These are phyloP conservation scores for Otis tarda DNA, from an alignment of 2,113 vertebrate species.

Conservation along the genomic window DNA sequence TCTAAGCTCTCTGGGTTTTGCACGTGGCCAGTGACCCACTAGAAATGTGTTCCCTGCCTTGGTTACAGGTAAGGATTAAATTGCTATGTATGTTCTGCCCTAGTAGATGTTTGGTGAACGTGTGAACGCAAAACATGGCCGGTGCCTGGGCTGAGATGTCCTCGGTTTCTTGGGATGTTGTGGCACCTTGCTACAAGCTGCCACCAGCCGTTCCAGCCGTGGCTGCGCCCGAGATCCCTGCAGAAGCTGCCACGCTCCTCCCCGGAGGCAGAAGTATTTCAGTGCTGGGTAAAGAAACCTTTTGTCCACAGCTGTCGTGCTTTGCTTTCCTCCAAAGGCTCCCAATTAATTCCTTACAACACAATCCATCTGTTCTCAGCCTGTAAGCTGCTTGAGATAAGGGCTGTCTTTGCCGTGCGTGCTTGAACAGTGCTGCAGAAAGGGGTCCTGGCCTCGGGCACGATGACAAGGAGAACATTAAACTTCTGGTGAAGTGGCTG, in stretches of 20 bases:
- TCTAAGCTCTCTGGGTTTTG: background rate
- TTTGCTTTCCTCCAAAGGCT: background rate
- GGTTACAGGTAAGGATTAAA: background rate
- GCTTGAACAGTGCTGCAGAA: background rate
- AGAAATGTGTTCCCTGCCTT: background rate
- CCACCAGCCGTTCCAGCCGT: background rate
- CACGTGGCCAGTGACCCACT: rapidly evolving
- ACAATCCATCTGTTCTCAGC: background rate
- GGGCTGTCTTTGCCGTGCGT: background rate
- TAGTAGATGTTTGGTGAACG: background rate
- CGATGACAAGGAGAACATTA: background rate
- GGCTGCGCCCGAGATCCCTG: rapidly evolving
- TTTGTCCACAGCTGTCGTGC: background rate
- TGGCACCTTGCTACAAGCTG: background rate
- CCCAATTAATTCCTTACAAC: background rate
- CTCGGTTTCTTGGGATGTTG: background rate
- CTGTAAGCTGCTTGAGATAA: background rate
- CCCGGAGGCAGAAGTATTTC: background rate
- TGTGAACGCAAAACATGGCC: background rate
- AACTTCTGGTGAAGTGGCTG: background rate
- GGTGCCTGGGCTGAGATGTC: background rate
- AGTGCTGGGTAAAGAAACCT: background rate
- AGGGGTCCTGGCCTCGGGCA: background rate
- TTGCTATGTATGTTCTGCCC: background rate
- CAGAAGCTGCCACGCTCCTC: background rate